Evolutionary conservation across 2,888 invertebrate species (phyloP).

Genomic region (Lepeophtheirus nordmannii): DNA sequence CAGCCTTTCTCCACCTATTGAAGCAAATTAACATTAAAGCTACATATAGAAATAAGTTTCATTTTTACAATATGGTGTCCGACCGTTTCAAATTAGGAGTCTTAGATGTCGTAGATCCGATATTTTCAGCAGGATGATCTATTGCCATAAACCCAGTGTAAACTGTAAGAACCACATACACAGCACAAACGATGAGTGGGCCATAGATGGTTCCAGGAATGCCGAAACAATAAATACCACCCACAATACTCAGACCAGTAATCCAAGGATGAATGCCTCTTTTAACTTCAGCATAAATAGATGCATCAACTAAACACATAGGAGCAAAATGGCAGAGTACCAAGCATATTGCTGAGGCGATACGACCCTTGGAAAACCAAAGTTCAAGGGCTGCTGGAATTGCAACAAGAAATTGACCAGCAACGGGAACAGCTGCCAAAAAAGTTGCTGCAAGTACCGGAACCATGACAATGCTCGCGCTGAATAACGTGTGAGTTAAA

Average conservation of each 20-base stretch:
- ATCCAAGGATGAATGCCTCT: conserved; percentile 41
- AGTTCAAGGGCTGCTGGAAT: conserved; percentile 85
- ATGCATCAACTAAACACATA: conserved; percentile 77
- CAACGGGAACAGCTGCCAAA: conserved; percentile 55
- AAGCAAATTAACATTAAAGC: background rate
- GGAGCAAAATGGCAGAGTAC: conserved; percentile 74
- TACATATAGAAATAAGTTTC: background rate
- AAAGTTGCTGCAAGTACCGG: conserved; percentile 41
- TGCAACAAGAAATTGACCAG: conserved; percentile 71
- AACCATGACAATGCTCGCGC: conserved; percentile 14
- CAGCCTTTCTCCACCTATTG: background rate
- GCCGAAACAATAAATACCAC: conserved; percentile 92
- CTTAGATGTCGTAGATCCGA: background rate
- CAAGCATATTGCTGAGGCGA: conserved; percentile 61
- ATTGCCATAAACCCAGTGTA: conserved; percentile 32
- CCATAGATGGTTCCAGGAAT: conserved; percentile 94
- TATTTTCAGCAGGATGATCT: conserved; percentile 10
- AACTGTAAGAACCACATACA: conserved; percentile 78
- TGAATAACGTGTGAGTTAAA: conserved; percentile 54
- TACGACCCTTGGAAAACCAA: conserved; percentile 77
- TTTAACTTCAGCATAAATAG: conserved; percentile 92
- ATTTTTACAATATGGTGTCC: background rate
- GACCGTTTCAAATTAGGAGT: background rate
- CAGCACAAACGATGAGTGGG: conserved; percentile 78
- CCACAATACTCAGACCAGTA: conserved; percentile 77